Evolutionary conservation across 2,797 vertebrate genomes (phyloP), one percentile per base, ranked within the genome.

Genomic region (Morus bassanus): DNA sequence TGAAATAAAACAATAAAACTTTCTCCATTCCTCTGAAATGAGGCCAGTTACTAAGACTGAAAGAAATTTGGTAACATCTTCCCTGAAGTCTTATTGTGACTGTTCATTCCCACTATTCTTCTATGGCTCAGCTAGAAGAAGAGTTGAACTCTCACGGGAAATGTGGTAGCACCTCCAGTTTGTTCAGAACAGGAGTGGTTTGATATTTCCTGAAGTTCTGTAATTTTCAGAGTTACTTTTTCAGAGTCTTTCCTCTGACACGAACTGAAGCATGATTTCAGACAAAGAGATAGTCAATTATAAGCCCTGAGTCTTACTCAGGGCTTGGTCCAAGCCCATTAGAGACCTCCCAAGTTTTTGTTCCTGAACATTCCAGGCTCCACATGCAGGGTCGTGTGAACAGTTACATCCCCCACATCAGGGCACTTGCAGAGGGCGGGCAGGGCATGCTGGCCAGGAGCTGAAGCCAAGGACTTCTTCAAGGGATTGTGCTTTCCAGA

Each of bases 291-390:
- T 0, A 88, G 76, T 14, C 82, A 75, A 53, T 88, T 85, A 90
- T 6, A 53, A 86, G 4, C 0, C 1, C 69, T 45, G 69, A 94
- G 59, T n/a, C 67, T 86, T 41, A 63, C 35, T 39, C 22, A 83
- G 78, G 50, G 86, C 59, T 97, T 70, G 69, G 65, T 90, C 92
- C 92, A 94, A 95, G 84, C 39, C 82, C 28, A 18, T 94, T 4
- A 91, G 43, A 95, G 96, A 96, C 96, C 96, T 97, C 94, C 96
- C 96, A 97, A 88, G 91, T 75, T 93, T 93, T 46, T 78, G 69
- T 84, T 93, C 54, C 83, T n/a, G 63, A 70, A 50, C 30, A 16
- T 17, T 46, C 6, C 37, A 68, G 96, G 78, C 91, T 96, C 85
- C 94, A 68, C 91, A 95, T 0, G 0, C 7, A 0, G 96, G 96